Evolutionary conservation across 2,113 vertebrate species (phyloP).

Genomic region (Salvelinus alpinus): DNA sequence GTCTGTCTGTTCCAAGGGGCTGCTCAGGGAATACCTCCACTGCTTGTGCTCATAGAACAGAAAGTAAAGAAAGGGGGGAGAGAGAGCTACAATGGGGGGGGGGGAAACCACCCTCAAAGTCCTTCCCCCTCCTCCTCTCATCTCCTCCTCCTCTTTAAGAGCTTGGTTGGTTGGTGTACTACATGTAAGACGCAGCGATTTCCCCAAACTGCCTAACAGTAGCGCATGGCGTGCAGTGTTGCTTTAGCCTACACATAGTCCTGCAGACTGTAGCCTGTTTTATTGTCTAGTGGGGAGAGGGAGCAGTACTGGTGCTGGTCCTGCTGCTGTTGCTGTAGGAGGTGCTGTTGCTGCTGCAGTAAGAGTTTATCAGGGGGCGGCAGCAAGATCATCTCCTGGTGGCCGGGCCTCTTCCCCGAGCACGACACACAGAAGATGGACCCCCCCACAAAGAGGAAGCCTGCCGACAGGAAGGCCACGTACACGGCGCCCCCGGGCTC

Average conservation of each 20-base stretch:
- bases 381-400: constrained; percentile 75
- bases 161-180: constrained; percentile 29
- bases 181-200: constrained; percentile 39
- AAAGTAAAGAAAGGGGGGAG: constrained; percentile 36
- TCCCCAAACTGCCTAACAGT: constrained; percentile 48
- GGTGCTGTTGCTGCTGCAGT: constrained; percentile 71
- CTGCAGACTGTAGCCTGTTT: constrained; percentile 84
- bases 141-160: constrained; percentile 47
- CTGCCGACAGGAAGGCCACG: constrained; percentile 86
- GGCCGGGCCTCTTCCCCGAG: constrained; percentile 75
- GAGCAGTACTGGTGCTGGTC: constrained; percentile 78
- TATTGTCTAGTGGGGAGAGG: constrained; percentile 76
- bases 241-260: constrained; percentile 85
- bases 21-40: constrained; percentile 69
- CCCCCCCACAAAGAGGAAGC: constrained; percentile 85
- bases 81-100: constrained; percentile 23
- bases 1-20: constrained; percentile 56
- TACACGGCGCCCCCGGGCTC: constrained; percentile 93
- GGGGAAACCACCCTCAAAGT: constrained; percentile 26
- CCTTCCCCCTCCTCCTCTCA: constrained; percentile 51
- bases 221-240: constrained; percentile 32
- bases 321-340: constrained; percentile 68
- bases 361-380: constrained; percentile 75
- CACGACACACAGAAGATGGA: constrained; percentile 89
- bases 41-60: constrained; percentile 76